Evolutionary conservation across 64 coral and sea anemone species (phyloP), one percentile per base, ranked within the genome.

Genomic region (Porites lutea): DNA sequence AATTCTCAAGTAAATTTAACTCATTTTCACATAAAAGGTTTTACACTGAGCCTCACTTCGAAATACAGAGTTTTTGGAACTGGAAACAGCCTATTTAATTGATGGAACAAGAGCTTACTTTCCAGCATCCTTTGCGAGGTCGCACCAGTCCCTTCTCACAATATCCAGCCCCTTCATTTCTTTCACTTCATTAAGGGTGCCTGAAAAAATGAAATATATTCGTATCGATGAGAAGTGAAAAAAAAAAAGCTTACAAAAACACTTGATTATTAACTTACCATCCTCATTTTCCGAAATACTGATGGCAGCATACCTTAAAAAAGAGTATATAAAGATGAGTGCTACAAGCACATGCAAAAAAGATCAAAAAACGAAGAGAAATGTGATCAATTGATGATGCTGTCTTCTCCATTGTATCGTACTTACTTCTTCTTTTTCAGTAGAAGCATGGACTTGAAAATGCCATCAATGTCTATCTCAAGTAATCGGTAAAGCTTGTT

Each of bases 361-460:
- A 60, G 63, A 8, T 78, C 4, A 69, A 53, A 19, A 82, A n/a
- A 83, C 13, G 12, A 63, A 54, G 23, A 13, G 27, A 1, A 37
- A 37, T 1, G 27, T 37, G 27, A 37, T 37, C 27, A 37, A 37
- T 37, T 37, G 27, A 37, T 37, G 27, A 37, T 37, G 27, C 27
- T 37, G 27, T 37, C 27, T 37, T 37, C 27, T 37, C 97, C 94
- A 8, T 58, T 16, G 1, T 59, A 0, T 0, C 57, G 5, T 21
- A 93, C 94, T 83, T 78, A 99, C 97, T 99, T 99, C 73, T 99
- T 99, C 75, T 99, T 99, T 65, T 99, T 99, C 2, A 99, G 91
- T 0, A 99, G 88, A 44, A 99, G 59, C 97, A 99, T 99, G 4
- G 97, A 99, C 85, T 99, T 99, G 88, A 94, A 99, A 23, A 99